Conservation (phyloP, 2,797 vertebrate species). For the Acipenser ruthenus region DNA sequence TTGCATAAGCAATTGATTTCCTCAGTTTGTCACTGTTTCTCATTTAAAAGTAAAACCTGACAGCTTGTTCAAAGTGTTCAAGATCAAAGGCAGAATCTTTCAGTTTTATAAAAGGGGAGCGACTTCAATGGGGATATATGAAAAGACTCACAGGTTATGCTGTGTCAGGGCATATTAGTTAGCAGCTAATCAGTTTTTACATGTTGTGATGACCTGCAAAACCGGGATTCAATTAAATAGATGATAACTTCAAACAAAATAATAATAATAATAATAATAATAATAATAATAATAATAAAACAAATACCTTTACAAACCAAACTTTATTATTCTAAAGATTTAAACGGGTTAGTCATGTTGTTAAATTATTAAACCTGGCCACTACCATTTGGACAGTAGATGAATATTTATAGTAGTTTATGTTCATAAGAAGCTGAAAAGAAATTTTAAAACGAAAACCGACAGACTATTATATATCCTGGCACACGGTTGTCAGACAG, state of each 20-base stretch:
- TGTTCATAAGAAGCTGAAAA: too few relatives aligned
- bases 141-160: slow-evolving; percentile 33
- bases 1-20: slow-evolving; percentile 33
- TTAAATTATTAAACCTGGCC: too few relatives aligned
- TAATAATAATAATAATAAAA: too few relatives aligned
- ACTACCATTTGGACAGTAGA: too few relatives aligned
- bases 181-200: not conserved
- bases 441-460: too few relatives aligned
- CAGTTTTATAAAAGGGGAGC: slow-evolving; percentile 36
- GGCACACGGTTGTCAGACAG: not conserved
- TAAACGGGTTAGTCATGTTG: too few relatives aligned
- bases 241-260: not conserved
- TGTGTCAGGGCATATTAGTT: slow-evolving; percentile 36
- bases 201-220: not conserved
- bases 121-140: slow-evolving; percentile 35
- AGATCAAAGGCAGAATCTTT: slow-evolving; percentile 51
- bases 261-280: not conserved
- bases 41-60: slow-evolving; percentile 49
- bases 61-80: slow-evolving; percentile 58
- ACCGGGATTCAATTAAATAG: not conserved
- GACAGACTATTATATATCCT: not conserved
- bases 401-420: too few relatives aligned
- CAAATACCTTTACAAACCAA: too few relatives aligned
- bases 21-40: slow-evolving; percentile 25
- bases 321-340: too few relatives aligned